A percentile compares a stretch with the other conserved stretches of the same genome.
phyloP scores from a whole-genome alignment of 1,140 invertebrate species.

The Drosophila ananassae region DNA sequence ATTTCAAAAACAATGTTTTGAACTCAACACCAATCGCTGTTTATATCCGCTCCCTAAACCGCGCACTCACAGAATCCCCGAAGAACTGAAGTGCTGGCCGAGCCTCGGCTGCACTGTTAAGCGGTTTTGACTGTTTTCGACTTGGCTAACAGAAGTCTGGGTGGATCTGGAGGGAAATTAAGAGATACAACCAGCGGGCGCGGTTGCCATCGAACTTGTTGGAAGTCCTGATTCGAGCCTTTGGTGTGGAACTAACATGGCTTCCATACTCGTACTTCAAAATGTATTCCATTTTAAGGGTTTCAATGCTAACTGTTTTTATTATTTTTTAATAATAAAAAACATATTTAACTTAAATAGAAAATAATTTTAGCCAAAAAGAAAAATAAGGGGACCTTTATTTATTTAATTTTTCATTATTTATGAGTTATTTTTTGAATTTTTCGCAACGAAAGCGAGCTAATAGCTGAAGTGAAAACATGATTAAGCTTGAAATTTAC shows the following conservation, averaged over 20 bases:
- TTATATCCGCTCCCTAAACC: conserved; percentile 33
- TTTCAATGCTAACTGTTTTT: too few relatives aligned
- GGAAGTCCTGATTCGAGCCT: not conserved
- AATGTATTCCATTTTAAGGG: too few relatives aligned
- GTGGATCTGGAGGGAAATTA: conserved; percentile 18
- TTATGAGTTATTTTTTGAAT: too few relatives aligned
- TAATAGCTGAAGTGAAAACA: too few relatives aligned
- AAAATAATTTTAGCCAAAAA: too few relatives aligned
- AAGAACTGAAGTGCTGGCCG: conserved; percentile 40
- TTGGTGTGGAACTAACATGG: conserved; percentile 19
- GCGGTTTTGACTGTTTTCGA: not conserved
- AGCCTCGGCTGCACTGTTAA: conserved; percentile 17
- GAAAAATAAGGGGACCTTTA: too few relatives aligned
- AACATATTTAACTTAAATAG: too few relatives aligned
- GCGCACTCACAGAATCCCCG: conserved; percentile 48
- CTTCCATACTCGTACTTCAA: not conserved
- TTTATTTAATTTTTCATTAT: too few relatives aligned
- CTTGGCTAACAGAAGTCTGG: conserved; percentile 15
- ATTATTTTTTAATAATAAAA: too few relatives aligned
- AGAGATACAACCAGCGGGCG: too few relatives aligned
- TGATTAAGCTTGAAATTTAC: too few relatives aligned
- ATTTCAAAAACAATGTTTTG: not conserved
- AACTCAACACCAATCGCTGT: not conserved
- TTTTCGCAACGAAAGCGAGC: too few relatives aligned
- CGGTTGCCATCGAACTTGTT: conserved; percentile 19